Evolutionary conservation across 2,113 vertebrate species (phyloP).

Genomic region (Trematomus loennbergii): DNA sequence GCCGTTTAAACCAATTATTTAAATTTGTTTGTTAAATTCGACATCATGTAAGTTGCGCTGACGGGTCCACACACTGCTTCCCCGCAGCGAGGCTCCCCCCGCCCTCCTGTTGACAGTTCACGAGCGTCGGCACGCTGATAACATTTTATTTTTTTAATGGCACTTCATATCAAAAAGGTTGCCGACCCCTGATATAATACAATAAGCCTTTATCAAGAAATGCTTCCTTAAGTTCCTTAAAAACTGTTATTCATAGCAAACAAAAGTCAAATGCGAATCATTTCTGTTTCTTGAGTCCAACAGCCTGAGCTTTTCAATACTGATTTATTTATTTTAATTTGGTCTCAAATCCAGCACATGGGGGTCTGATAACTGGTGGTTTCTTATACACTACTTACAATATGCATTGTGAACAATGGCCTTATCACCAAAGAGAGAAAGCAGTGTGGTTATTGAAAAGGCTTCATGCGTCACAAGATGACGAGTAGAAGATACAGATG

Average conservation of each 20-base stretch:
- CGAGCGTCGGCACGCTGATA: too few species aligned
- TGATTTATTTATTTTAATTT: conserved; percentile 39
- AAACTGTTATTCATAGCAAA: not conserved
- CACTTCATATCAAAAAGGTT: too few species aligned
- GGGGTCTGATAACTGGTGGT: conserved; percentile 50
- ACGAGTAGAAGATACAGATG: not conserved
- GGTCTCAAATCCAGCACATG: conserved; percentile 44
- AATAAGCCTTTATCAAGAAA: conserved; percentile 24
- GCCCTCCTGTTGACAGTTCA: too few species aligned
- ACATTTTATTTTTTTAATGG: too few species aligned
- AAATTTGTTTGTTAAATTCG: too few species aligned
- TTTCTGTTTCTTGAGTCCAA: conserved; percentile 19
- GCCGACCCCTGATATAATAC: not conserved
- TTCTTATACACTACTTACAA: conserved; percentile 39
- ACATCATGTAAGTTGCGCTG: too few species aligned
- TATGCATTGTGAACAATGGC: conserved; percentile 41
- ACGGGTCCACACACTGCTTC: too few species aligned
- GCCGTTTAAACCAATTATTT: too few species aligned
- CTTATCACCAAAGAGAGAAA: conserved; percentile 64
- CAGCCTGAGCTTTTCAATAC: conserved; percentile 29
- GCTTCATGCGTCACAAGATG: not conserved
- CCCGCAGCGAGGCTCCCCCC: too few species aligned
- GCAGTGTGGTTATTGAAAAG: conserved; percentile 32
- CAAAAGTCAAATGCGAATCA: conserved; percentile 9
- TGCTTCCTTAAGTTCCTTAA: conserved; percentile 6